Evolutionary conservation across 1,140 invertebrate genomes (phyloP).

Genomic region (Portunus trituberculatus): DNA sequence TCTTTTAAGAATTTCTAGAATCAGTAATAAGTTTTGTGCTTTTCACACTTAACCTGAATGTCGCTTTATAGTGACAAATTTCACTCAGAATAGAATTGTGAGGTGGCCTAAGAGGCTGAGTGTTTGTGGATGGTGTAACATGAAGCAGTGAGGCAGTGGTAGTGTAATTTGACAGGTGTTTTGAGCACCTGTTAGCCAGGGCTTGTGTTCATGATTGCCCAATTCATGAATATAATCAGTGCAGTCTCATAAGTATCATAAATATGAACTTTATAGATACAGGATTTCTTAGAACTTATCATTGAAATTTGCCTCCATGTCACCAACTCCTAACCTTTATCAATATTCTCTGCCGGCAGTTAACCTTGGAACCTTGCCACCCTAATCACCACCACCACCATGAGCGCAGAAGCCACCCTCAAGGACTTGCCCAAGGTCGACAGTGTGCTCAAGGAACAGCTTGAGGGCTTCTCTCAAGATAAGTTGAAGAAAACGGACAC

Average conservation of each 20-base stretch:
- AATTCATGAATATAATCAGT: not conserved
- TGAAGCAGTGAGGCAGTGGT: too few relatives aligned
- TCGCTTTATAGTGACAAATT: too few relatives aligned
- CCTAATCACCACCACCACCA: conserved; percentile 50
- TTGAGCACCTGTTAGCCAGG: not conserved
- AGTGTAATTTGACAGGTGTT: too few relatives aligned
- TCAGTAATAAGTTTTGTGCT: too few relatives aligned
- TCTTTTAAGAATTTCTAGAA: too few relatives aligned
- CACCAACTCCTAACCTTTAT: not conserved
- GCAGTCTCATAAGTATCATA: not conserved
- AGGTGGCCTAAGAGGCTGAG: too few relatives aligned
- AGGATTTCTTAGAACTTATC: too few relatives aligned
- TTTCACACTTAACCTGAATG: too few relatives aligned
- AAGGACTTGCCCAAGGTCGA: conserved; percentile 95
- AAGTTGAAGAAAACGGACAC: conserved; percentile 95
- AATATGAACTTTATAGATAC: too few relatives aligned
- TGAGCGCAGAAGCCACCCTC: conserved; percentile 83
- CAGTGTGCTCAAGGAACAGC: conserved; percentile 91
- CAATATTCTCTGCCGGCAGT: not conserved
- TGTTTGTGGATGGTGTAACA: too few relatives aligned
- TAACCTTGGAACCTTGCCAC: not conserved
- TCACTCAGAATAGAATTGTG: too few relatives aligned
- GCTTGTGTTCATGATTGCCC: not conserved
- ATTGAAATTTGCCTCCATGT: too few relatives aligned
- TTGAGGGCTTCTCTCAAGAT: conserved; percentile 90